Percentiles rank a stretch among this genome's conserved stretches.
phyloP scores from a whole-genome alignment of 1,140 invertebrate species.

The Tribolium madens region DNA sequence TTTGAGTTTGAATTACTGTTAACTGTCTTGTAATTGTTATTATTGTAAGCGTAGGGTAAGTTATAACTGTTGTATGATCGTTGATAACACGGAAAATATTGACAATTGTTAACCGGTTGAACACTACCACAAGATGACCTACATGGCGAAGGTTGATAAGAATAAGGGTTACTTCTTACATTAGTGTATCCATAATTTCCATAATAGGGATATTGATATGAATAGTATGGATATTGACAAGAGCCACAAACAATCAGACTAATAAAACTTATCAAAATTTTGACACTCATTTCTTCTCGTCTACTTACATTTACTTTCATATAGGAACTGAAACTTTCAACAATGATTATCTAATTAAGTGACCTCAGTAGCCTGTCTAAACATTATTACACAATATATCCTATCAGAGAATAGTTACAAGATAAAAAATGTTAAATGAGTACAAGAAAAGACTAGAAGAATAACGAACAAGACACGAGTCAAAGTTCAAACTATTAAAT shows the following conservation, averaged over 20 bases:
- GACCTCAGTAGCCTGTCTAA: constrained; percentile 9
- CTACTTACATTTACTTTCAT: constrained; percentile 2
- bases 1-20: background rate
- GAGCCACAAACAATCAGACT: background rate
- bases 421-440: background rate
- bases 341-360: constrained; percentile 1
- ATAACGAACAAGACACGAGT: background rate
- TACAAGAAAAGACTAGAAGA: background rate
- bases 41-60: background rate
- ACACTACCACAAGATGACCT: constrained; percentile 13
- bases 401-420: background rate
- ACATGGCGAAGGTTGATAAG: background rate
- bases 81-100: constrained; percentile 24
- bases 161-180: background rate
- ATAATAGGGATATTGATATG: constrained; percentile 3
- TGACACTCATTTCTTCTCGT: constrained; percentile 3
- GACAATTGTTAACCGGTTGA: constrained; percentile 1
- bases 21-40: background rate
- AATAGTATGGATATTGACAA: background rate
- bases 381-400: background rate
- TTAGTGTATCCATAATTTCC: background rate
- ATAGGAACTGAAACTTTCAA: background rate
- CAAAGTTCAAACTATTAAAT: background rate
- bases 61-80: background rate
- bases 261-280: background rate